Conservation (phyloP, 2,113 vertebrate species). For the Verasper variegatus region DNA sequence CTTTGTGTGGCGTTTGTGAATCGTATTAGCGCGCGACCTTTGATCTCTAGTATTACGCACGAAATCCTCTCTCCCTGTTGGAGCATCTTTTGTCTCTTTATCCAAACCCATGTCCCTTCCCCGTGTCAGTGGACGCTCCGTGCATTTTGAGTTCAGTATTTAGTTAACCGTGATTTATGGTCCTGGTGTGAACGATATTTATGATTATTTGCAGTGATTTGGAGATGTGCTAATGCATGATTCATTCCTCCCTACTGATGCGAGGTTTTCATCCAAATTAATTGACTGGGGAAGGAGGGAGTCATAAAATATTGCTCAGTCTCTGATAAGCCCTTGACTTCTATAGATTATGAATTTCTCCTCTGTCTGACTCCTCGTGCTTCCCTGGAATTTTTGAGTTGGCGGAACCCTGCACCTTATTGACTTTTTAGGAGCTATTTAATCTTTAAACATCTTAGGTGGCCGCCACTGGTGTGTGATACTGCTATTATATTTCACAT, state of each 20-base stretch:
- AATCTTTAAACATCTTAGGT: neutral
- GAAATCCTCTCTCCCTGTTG: neutral
- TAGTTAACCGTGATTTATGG: slow-evolving; percentile 20
- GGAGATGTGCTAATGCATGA: slow-evolving; percentile 45
- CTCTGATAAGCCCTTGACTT: slow-evolving; percentile 34
- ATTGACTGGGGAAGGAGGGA: slow-evolving; percentile 61
- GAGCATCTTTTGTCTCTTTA: neutral
- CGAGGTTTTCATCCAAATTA: slow-evolving; percentile 57
- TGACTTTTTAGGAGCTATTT: neutral
- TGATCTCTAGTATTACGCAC: slow-evolving; percentile 49
- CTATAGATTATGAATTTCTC: slow-evolving; percentile 34
- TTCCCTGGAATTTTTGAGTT: neutral
- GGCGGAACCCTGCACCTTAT: neutral
- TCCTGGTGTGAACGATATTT: slow-evolving; percentile 4
- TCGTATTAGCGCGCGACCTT: slow-evolving; percentile 20
- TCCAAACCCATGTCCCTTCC: neutral
- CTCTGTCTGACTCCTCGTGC: neutral
- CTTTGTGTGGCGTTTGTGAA: slow-evolving; percentile 5
- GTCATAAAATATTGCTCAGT: slow-evolving; percentile 58
- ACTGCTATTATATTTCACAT: neutral
- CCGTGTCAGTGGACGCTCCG: neutral
- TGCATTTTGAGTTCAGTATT: slow-evolving; percentile 1
- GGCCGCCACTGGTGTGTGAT: neutral
- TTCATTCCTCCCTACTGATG: slow-evolving; percentile 54
- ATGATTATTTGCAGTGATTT: slow-evolving; percentile 46